phyloP scores from a whole-genome alignment of 2,113 vertebrate genomes.

The Upupa epops region DNA sequence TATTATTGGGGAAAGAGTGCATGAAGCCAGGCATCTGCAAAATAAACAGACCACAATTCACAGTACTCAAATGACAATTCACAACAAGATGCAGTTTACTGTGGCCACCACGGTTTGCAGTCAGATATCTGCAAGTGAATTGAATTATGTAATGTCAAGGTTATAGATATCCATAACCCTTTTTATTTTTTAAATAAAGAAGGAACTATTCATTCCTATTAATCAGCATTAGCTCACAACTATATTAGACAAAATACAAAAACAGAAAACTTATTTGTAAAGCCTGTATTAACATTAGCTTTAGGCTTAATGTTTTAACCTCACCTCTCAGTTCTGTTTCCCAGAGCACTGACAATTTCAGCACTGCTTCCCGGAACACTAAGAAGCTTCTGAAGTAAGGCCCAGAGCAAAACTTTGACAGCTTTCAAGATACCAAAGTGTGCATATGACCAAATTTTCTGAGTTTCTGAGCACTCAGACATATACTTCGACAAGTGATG shows the following conservation, averaged over 20 bases:
- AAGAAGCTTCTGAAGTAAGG: not conserved
- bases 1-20: accelerated
- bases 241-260: not conserved
- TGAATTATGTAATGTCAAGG: not conserved
- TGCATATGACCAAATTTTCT: not conserved
- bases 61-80: not conserved
- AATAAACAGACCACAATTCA: not conserved
- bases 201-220: not conserved
- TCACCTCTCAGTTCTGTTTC: not conserved
- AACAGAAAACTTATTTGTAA: not conserved
- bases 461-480: not conserved
- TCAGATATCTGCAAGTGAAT: not conserved
- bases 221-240: not conserved
- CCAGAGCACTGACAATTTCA: not conserved
- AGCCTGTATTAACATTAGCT: not conserved
- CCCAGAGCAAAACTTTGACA: not conserved
- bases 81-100: not conserved
- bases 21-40: not conserved
- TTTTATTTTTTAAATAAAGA: not conserved
- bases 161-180: not conserved
- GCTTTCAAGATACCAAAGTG: not conserved
- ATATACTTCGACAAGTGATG: not conserved
- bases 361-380: not conserved
- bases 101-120: not conserved
- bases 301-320: not conserved